Evolutionary conservation across 2,888 invertebrate genomes (phyloP).

Genomic region (Elysia crispata): DNA sequence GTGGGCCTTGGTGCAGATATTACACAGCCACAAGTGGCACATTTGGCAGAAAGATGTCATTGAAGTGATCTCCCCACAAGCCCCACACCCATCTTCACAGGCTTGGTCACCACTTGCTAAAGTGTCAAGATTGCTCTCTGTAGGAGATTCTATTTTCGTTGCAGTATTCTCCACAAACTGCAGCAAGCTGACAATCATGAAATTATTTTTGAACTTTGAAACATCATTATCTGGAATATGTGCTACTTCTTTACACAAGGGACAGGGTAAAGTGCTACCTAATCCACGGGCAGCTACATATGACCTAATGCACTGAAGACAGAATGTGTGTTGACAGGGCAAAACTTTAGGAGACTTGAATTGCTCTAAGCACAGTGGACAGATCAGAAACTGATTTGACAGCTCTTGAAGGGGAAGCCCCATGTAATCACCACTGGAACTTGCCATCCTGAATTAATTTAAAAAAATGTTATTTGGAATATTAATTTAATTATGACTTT

Average conservation of each 20-base stretch:
- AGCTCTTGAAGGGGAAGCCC: constrained; percentile 18
- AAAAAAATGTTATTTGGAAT: too few species aligned
- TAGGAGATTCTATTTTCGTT: not conserved
- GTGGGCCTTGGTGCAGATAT: constrained; percentile 49
- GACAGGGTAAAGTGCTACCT: constrained; percentile 44
- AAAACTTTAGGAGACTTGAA: constrained; percentile 52
- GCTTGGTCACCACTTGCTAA: not conserved
- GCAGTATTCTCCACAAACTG: constrained; percentile 46
- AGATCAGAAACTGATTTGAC: constrained; percentile 50
- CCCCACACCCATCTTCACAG: constrained; percentile 15
- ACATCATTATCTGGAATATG: constrained; percentile 48
- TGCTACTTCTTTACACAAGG: constrained; percentile 52
- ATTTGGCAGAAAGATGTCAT: constrained; percentile 45
- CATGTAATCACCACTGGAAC: too few species aligned
- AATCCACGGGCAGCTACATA: constrained; percentile 45
- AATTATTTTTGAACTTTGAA: constrained; percentile 50
- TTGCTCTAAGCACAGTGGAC: constrained; percentile 53
- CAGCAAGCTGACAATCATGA: constrained; percentile 48
- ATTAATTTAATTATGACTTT: too few species aligned
- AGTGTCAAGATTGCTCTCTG: not conserved
- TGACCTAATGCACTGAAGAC: constrained; percentile 49
- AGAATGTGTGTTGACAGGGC: constrained; percentile 57
- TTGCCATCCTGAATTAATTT: too few species aligned
- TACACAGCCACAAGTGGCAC: constrained; percentile 54
- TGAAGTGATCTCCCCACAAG: constrained; percentile 29